phyloP scores from a whole-genome alignment of 2,888 invertebrate genomes.

The Eulithis testata region DNA sequence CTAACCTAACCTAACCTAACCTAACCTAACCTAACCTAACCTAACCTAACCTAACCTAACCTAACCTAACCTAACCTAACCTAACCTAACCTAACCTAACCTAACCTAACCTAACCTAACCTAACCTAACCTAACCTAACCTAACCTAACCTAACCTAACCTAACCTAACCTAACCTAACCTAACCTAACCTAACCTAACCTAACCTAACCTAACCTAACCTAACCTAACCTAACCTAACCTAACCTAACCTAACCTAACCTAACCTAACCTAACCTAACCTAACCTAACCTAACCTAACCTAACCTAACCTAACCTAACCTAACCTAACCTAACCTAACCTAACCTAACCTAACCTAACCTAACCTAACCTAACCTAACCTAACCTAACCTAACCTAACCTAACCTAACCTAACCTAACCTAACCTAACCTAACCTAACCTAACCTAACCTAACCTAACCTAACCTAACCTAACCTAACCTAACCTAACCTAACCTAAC shows the following conservation, averaged over 20 bases:
- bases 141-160: no score
- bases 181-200: no score
- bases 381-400: constrained; percentile 4
- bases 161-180: no score
- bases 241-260: constrained; percentile 7
- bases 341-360: constrained; percentile 1
- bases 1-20: no score
- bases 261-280: constrained; percentile 5
- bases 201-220: no score
- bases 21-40: no score
- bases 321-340: constrained; percentile 25
- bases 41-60: no score
- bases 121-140: no score
- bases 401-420: constrained; percentile 4
- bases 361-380: constrained; percentile 4
- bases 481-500: constrained; percentile 44
- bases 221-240: no score
- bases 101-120: no score
- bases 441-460: constrained; percentile 33
- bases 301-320: constrained; percentile 34
- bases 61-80: no score
- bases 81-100: no score
- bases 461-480: constrained; percentile 44
- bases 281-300: constrained; percentile 11
- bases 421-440: constrained; percentile 4